Conservation (phyloP, 2,888 invertebrate genomes). For the Clepsis dumicolana region DNA sequence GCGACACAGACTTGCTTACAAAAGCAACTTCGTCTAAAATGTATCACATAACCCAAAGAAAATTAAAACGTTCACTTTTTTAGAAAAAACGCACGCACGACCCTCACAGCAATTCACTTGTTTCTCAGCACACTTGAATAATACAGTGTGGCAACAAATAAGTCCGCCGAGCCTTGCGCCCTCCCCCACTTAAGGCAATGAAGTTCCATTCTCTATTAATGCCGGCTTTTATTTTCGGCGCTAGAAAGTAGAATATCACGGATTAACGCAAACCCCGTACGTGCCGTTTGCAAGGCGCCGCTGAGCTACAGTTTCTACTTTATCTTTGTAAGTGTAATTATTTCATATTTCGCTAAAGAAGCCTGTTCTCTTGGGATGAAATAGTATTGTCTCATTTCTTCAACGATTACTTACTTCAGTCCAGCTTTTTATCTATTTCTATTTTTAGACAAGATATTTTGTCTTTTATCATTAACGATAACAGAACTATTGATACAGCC, state of each 20-base stretch:
- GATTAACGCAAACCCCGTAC: slow-evolving; percentile 33
- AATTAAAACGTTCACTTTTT: background rate
- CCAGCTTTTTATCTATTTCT: background rate
- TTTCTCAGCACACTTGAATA: slow-evolving; percentile 43
- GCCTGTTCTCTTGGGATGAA: background rate
- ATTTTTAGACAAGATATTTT: background rate
- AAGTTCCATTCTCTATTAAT: slow-evolving; percentile 48
- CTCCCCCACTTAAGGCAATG: slow-evolving; percentile 47
- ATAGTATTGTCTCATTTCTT: background rate
- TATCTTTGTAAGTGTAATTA: slow-evolving; percentile 32
- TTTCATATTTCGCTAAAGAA: slow-evolving; percentile 17
- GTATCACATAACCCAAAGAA: background rate
- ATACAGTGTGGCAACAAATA: slow-evolving; percentile 44
- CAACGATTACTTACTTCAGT: background rate
- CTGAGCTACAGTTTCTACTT: slow-evolving; percentile 33
- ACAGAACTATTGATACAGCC: too few species aligned
- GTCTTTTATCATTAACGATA: too few species aligned
- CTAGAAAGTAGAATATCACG: slow-evolving; percentile 25
- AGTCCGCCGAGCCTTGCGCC: slow-evolving; percentile 41
- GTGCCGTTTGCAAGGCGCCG: slow-evolving; percentile 20
- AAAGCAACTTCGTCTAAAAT: background rate
- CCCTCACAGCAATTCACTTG: background rate
- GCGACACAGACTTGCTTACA: background rate
- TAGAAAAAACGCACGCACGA: background rate
- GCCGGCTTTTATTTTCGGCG: slow-evolving; percentile 44